phyloP scores from a whole-genome alignment of 2,797 vertebrate genomes.

The Martes flavigula region DNA sequence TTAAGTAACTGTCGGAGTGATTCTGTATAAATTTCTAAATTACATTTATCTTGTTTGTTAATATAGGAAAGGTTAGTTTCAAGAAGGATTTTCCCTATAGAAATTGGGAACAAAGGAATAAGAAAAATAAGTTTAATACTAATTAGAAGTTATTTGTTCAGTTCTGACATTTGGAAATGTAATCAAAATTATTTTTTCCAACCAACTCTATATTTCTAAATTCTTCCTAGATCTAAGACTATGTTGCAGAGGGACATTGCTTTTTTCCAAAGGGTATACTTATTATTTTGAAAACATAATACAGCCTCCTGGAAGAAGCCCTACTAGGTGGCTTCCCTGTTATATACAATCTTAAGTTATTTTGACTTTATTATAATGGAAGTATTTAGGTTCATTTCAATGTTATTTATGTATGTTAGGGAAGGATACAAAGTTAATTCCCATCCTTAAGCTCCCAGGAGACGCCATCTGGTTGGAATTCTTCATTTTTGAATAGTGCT shows the following conservation, averaged over 20 bases:
- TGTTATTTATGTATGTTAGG: conserved; percentile 35
- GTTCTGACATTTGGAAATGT: conserved; percentile 11
- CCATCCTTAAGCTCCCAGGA: neutral
- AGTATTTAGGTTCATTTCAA: conserved; percentile 40
- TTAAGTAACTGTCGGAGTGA: neutral
- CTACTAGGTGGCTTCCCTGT: neutral
- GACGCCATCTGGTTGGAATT: neutral
- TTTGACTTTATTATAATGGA: conserved; percentile 46
- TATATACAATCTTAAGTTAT: neutral
- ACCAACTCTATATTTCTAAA: neutral
- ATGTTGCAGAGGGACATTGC: neutral
- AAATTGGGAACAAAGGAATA: neutral
- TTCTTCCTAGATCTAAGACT: neutral
- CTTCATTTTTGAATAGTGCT: conserved; percentile 22
- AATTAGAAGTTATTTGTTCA: conserved; percentile 31
- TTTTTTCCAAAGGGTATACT: neutral
- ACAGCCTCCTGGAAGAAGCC: neutral
- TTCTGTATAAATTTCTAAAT: conserved; percentile 26
- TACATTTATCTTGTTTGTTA: conserved; percentile 27
- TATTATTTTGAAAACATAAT: conserved; percentile 49
- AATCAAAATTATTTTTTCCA: neutral
- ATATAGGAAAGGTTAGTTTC: conserved; percentile 10
- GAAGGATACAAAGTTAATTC: conserved; percentile 37
- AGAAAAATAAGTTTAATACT: neutral
- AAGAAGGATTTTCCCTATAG: neutral